These are phyloP conservation scores for Rhynchophorus ferrugineus DNA, from an alignment of 1,140 invertebrate genomes.

Conservation along the genomic window DNA sequence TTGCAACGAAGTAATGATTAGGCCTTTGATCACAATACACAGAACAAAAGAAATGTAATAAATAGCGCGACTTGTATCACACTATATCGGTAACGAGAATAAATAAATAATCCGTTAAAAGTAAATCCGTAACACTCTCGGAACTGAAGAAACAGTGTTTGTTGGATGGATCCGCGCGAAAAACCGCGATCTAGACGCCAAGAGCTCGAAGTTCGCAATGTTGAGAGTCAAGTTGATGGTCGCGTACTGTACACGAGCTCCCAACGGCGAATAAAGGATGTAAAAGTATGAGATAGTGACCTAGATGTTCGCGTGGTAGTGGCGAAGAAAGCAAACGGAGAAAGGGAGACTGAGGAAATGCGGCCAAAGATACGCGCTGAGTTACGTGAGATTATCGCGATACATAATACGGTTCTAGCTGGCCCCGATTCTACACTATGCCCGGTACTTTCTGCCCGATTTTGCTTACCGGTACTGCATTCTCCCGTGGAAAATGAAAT, in stretches of 20 bases:
- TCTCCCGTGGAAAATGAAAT: conserved; percentile 16
- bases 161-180: conserved; percentile 1
- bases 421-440: conserved; percentile 18
- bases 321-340: conserved; percentile 40
- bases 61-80: conserved; percentile 29
- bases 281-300: conserved; percentile 42
- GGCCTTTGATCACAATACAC: conserved; percentile 25
- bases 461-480: conserved; percentile 11
- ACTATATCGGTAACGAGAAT: conserved; percentile 16
- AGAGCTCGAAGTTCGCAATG: conserved; percentile 22
- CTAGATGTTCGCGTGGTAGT: conserved; percentile 38
- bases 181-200: background rate
- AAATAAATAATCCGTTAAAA: background rate
- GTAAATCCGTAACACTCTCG: background rate
- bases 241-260: conserved; percentile 20
- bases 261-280: conserved; percentile 30
- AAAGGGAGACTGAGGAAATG: conserved; percentile 41
- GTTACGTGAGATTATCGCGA: conserved; percentile 41
- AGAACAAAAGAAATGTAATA: conserved; percentile 28
- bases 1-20: conserved; percentile 32
- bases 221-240: conserved; percentile 21
- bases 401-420: conserved; percentile 34
- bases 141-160: background rate
- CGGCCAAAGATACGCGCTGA: conserved; percentile 35
- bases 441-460: conserved; percentile 16